phyloP scores from a whole-genome alignment of 2,797 vertebrate species.

The Micrastur ruficollis region DNA sequence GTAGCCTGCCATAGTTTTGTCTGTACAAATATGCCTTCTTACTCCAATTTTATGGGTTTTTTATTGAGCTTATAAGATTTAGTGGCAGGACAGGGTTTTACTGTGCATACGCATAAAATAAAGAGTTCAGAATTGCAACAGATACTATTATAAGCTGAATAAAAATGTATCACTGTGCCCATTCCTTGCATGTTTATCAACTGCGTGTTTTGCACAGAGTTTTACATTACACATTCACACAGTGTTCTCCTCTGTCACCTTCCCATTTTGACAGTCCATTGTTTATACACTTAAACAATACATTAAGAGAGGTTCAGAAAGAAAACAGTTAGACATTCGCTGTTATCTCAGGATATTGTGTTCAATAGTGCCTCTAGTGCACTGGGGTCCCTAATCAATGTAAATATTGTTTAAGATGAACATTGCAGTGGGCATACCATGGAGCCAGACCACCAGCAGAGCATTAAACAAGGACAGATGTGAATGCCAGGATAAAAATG shows the following conservation, averaged over 20 bases:
- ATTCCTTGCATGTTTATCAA: not conserved
- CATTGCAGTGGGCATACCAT: conserved; percentile 80
- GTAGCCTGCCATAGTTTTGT: not conserved
- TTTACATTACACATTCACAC: not conserved
- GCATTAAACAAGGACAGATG: conserved; percentile 82
- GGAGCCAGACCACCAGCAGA: conserved; percentile 82
- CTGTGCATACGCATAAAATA: not conserved
- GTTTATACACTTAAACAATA: not conserved
- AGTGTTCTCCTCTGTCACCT: not conserved
- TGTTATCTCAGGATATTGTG: conserved; percentile 43
- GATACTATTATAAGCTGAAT: not conserved
- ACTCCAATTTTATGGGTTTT: not conserved
- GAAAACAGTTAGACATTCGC: not conserved
- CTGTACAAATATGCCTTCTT: not conserved
- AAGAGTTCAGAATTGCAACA: not conserved
- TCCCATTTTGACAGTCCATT: not conserved
- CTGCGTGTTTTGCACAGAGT: not conserved
- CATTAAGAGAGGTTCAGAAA: not conserved
- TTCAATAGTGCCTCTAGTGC: conserved; percentile 58
- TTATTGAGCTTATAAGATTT: not conserved
- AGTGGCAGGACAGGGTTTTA: not conserved
- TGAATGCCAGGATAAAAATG: conserved; percentile 72
- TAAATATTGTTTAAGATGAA: conserved; percentile 76
- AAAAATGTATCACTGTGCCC: not conserved
- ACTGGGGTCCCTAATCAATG: conserved; percentile 71